Percentiles rank a stretch among this genome's conserved stretches.
Evolutionary conservation across 2,113 vertebrate species (phyloP).

Genomic region (Mus spicilegus): DNA sequence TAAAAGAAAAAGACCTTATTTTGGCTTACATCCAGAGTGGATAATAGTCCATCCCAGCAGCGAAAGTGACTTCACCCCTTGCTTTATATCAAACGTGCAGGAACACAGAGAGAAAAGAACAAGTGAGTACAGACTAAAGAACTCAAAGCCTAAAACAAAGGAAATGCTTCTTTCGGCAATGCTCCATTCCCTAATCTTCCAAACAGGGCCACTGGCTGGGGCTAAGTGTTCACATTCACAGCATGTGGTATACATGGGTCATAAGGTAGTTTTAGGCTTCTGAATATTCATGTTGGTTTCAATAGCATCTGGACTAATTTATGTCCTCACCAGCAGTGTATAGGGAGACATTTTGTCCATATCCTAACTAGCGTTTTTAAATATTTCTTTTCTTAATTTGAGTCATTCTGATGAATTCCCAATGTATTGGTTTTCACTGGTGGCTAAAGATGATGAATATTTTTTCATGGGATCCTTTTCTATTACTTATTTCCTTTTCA

Average conservation of each 20-base stretch:
- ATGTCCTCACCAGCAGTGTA: neutral
- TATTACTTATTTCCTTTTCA: neutral
- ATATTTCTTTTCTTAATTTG: neutral
- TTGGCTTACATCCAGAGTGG: neutral
- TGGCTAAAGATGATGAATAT: neutral
- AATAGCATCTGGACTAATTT: neutral
- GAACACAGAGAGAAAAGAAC: neutral
- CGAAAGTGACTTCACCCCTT: neutral
- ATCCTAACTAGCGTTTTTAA: neutral
- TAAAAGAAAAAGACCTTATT: neutral
- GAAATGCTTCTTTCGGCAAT: neutral
- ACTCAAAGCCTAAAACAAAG: neutral
- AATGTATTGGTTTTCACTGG: neutral
- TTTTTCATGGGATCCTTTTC: neutral
- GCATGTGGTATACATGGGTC: neutral
- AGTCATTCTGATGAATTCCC: neutral
- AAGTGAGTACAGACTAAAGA: neutral
- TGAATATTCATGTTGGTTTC: neutral
- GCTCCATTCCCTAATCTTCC: neutral
- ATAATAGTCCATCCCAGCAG: neutral
- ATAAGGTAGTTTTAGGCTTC: neutral
- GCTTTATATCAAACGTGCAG: neutral
- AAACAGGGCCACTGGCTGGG: neutral
- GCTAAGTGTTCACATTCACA: neutral
- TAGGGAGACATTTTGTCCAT: neutral